Evolutionary conservation across 1,140 invertebrate species (phyloP), one percentile per base, ranked within the genome.

Genomic region (Polypedilum vanderplanki): DNA sequence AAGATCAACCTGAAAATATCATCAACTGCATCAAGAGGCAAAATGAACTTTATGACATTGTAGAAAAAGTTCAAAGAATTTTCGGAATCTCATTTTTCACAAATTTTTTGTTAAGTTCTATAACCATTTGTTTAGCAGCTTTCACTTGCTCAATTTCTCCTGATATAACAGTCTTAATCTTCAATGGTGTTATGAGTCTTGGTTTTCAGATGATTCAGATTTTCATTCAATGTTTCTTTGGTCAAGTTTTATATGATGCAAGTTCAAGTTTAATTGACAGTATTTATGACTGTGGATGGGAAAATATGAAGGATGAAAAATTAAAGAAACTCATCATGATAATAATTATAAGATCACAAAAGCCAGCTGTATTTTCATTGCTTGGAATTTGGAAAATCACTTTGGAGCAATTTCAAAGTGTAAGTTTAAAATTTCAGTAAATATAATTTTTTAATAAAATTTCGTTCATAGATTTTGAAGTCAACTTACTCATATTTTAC

Each of bases 201-300:
- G 12, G n/a, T n/a, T 57, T n/a, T n/a, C 12, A n/a, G n/a, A n/a
- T 57, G n/a, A n/a, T 57, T n/a, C 46, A n/a, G 3, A n/a, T 57
- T 57, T 57, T n/a, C n/a, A 57, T n/a, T 15, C 46, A 57, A n/a
- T 57, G 46, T n/a, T 57, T 57, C 15, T 57, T 57, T 57, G 46
- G 46, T n/a, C 46, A 57, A 57, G 15, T 57, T 12, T 15, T 57
- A 57, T n/a, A 57, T n/a, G 46, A 57, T 15, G 46, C 46, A 57
- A 57, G 46, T 15, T 12, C 12, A n/a, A 57, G 12, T 57, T 8
- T 57, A 12, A n/a, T 57, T 57, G 3, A 57, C 15, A n/a, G 10
- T 12, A 57, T 57, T 57, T 57, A 57, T 57, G 46, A 57, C 3
- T 57, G 46, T 15, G 46, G 46, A 57, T 57, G 46, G 46, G 46